Conservation (phyloP, 2,113 vertebrate genomes). For the Solea senegalensis region DNA sequence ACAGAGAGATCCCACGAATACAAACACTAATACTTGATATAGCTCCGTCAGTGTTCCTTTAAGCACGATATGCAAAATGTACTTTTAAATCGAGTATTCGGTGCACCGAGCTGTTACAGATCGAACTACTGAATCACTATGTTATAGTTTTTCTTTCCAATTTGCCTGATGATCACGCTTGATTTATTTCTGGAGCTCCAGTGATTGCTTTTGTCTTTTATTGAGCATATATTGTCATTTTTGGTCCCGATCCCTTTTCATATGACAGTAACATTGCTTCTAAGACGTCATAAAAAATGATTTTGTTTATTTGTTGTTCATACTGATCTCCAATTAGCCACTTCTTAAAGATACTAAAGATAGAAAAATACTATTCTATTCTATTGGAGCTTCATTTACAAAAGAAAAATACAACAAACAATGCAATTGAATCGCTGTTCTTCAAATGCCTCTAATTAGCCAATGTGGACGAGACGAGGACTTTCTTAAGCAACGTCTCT, state of each 20-base stretch:
- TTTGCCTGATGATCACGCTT: background rate
- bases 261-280: too few species aligned
- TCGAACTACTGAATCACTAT: too few species aligned
- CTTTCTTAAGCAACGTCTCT: background rate
- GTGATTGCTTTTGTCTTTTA: background rate
- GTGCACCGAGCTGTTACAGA: background rate
- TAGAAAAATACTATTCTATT: too few species aligned
- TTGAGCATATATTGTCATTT: background rate
- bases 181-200: background rate
- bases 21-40: background rate
- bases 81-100: background rate
- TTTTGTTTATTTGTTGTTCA: too few species aligned
- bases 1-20: slow-evolving; percentile 9
- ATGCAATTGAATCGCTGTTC: background rate
- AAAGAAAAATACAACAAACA: background rate
- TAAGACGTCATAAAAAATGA: too few species aligned
- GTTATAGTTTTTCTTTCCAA: too few species aligned
- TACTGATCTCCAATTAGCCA: too few species aligned
- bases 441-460: background rate
- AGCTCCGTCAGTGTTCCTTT: background rate
- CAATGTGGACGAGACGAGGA: background rate
- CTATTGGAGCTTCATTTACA: too few species aligned
- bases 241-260: background rate
- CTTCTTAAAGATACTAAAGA: too few species aligned
- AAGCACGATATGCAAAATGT: too few species aligned